A percentile compares a stretch with the other conserved stretches of the same genome.
Evolutionary conservation across 2,797 vertebrate species (phyloP).

Genomic region (Corythornis leucogaster): DNA sequence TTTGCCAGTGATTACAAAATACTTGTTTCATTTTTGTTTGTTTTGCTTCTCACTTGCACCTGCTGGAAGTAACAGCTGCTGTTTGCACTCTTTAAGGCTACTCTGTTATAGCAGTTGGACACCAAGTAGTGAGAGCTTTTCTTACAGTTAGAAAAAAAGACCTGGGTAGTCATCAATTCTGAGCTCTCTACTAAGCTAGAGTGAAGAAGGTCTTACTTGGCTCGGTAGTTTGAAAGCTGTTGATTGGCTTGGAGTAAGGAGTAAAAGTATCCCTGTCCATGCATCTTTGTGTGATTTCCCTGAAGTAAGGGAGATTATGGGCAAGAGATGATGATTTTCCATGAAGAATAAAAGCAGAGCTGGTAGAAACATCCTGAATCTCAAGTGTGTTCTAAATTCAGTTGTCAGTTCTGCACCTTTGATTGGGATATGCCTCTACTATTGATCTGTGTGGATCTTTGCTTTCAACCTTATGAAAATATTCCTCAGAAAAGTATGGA

Average conservation of each 20-base stretch:
- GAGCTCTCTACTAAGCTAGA: neutral
- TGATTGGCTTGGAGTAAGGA: neutral
- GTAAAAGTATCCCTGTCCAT: neutral
- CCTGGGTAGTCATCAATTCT: fast-evolving
- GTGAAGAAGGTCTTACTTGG: neutral
- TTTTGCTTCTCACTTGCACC: neutral
- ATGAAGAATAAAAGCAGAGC: neutral
- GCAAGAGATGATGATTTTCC: neutral
- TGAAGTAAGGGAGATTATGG: neutral
- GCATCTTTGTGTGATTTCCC: neutral
- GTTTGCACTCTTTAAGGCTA: neutral
- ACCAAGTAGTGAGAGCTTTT: neutral
- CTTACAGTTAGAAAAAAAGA: neutral
- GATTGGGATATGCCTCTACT: fast-evolving
- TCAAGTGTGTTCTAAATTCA: neutral
- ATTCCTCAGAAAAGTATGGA: neutral
- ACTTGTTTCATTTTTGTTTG: neutral
- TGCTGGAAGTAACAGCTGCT: neutral
- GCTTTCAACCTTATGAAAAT: neutral
- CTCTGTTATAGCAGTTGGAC: neutral
- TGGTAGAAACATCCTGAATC: neutral
- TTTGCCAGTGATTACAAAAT: neutral
- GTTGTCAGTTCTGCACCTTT: neutral
- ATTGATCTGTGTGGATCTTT: neutral
- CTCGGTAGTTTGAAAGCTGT: neutral